Percentiles rank a stretch among this genome's conserved stretches.
phyloP scores from a whole-genome alignment of 2,888 invertebrate species.

The Platycnemis pennipes region DNA sequence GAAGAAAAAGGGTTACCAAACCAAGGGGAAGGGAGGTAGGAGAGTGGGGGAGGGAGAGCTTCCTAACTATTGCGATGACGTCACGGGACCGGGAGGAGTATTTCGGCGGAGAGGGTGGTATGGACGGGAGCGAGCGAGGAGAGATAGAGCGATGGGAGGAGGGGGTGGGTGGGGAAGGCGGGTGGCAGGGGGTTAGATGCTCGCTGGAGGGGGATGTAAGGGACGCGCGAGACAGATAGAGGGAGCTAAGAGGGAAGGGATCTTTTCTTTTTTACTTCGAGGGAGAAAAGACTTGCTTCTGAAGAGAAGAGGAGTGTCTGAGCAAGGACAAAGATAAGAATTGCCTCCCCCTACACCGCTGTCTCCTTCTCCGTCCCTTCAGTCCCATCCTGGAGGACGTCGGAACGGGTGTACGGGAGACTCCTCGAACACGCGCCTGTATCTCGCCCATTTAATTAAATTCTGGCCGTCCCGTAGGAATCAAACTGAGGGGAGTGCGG shows the following conservation, averaged over 20 bases:
- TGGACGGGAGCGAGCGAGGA: not conserved
- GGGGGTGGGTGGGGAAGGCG: not conserved
- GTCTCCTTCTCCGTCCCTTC: slow-evolving; percentile 70
- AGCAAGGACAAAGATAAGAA: slow-evolving; percentile 58
- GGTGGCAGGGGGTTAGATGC: not conserved
- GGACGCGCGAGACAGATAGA: slow-evolving; percentile 1
- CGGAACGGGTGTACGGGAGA: slow-evolving; percentile 64
- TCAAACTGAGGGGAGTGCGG: slow-evolving; percentile 69
- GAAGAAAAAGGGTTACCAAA: not conserved
- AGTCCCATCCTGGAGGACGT: slow-evolving; percentile 71
- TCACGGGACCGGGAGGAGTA: not conserved
- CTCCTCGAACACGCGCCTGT: slow-evolving; percentile 22
- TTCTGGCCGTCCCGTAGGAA: slow-evolving; percentile 71
- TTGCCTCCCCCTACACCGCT: not conserved
- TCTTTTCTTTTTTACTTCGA: not conserved
- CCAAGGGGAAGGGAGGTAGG: not conserved
- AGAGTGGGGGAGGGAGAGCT: no score
- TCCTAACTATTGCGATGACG: slow-evolving; percentile 8
- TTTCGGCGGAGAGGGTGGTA: not conserved
- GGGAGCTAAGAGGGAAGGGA: not conserved
- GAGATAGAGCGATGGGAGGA: not conserved
- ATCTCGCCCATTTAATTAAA: slow-evolving; percentile 60
- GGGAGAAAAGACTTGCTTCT: not conserved
- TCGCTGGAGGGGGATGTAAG: not conserved
- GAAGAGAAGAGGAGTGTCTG: slow-evolving; percentile 2